Base-by-base conservation (phyloP, 2,797 vertebrate genomes). In the Malurus splendens region DNA sequence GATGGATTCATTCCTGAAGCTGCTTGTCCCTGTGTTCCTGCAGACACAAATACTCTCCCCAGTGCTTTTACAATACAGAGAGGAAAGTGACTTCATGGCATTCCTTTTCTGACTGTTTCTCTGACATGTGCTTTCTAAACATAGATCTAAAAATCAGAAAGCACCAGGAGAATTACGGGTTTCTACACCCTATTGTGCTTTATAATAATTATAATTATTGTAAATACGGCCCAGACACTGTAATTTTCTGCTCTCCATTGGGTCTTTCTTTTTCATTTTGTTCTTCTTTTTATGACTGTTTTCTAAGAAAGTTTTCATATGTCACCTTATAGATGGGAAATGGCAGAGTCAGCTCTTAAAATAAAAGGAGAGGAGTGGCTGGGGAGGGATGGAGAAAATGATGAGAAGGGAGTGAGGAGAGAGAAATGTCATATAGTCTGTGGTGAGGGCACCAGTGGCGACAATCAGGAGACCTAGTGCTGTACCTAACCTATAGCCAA, bases 161-260 rank as follows among this genome's bases (percentile, higher is more conserved):
- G 94, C 81, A 95, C 87, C 42, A 1, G 79, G 93, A 94, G 95
- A 96, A 96, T 96, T 96, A 96, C 0, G 84, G 96, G 96, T 96
- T 96, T 94, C 94, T 96, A 93, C 88, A 95, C 91, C 87, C 95
- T 95, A 96, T 96, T 96, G 95, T 96, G 94, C 94, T 56, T 96
- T 96, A 96, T 96, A 96, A 96, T 96, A 96, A 95, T 96, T 96
- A 96, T 96, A 96, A 96, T 96, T 96, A 96, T 95, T 96, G 95
- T 96, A 96, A 96, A 96, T 96, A 96, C 16, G 89, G 95, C 92
- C 89, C 95, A 96, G 95, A 96, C 96, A 95, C 95, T 96, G 93
- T 96, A 96, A 96, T 96, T 96, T 96, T 94, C 93, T 91, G 91
- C 95, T 95, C 84, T 95, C 92, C 92, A 90, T 93, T 94, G 95